Conservation (phyloP, 2,888 invertebrate genomes). For the Epicampocera succincta region DNA sequence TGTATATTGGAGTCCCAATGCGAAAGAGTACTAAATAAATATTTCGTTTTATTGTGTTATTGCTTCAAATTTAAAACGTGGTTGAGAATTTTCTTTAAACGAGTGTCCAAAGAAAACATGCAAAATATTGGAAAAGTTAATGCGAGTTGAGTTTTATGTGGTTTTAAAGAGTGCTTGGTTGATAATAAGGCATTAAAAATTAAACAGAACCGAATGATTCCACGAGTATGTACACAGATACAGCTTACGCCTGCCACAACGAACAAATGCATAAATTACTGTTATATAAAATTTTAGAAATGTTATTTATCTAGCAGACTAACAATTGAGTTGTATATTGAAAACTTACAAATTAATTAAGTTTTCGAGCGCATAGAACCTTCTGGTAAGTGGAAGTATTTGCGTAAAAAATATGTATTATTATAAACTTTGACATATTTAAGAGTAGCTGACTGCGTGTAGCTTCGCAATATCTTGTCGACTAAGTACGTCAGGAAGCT, state of each 20-base stretch:
- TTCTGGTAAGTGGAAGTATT: too few species aligned
- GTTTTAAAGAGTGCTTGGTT: constrained; percentile 25
- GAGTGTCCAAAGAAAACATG: constrained; percentile 9
- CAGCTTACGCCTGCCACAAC: neutral
- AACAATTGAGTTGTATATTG: too few species aligned
- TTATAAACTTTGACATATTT: too few species aligned
- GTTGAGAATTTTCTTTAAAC: neutral
- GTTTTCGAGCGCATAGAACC: too few species aligned
- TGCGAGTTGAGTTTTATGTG: constrained; percentile 22
- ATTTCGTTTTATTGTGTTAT: neutral
- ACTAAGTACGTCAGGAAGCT: too few species aligned
- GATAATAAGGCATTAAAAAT: constrained; percentile 27
- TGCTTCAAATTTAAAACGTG: constrained; percentile 19
- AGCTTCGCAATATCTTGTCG: too few species aligned
- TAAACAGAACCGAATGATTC: neutral
- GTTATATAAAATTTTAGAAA: neutral
- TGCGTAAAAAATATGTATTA: too few species aligned
- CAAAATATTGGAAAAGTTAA: constrained; percentile 4
- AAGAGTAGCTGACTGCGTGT: too few species aligned
- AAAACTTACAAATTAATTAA: too few species aligned
- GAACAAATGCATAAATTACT: neutral
- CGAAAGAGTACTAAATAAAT: neutral
- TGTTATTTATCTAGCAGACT: too few species aligned
- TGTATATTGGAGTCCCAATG: constrained; percentile 1
- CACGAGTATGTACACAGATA: neutral